Base-by-base conservation (phyloP, 2,797 vertebrate genomes). In the Graptemys geographica region DNA sequence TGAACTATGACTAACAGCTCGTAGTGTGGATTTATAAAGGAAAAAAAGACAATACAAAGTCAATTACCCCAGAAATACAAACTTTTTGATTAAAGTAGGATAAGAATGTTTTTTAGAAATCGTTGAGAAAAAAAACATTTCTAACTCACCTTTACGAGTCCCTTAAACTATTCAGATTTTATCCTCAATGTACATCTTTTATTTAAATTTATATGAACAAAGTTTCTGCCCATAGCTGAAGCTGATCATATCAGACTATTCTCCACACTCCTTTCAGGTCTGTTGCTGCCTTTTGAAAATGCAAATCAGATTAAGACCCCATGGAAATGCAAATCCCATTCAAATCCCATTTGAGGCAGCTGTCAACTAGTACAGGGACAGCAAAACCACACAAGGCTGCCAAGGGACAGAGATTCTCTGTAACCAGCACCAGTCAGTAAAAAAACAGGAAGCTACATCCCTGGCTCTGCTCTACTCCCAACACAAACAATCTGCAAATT, bases 301-400 rank as follows among this genome's bases (percentile, higher is more conserved):
- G 93, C 95, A 94, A 84, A 93, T 94, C 91, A 94, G 89, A 59
- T 83, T 94, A 92, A 94, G 79, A 25, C 15, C 55, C 33, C 86
- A 91, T 0, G 90, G 5, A 94, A 94, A 97, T 69, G 94, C 95
- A 94, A 93, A 95, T 93, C 84, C 94, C 62, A 89, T 62, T 90
- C 80, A 90, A 87, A 84, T 59, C 44, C 52, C 33, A 57, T 11
- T 7, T 1, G 41, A 86, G 41, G 80, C 78, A 87, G 80, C 94
- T 90, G 84, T 52, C 92, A 87, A 44, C 83, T 2, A 84, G 55
- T 25, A 91, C 9, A 95, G 55, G 53, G 94, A 72, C 81, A 84
- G 86, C 3, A 83, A 90, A 44, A 82, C 5, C 31, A 79, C 47
- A n/a, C 55, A 56, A 3, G 1, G 31, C 3, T 91, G 81, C 41